Conservation (phyloP, 2,888 invertebrate species). For the Seira musarum region DNA sequence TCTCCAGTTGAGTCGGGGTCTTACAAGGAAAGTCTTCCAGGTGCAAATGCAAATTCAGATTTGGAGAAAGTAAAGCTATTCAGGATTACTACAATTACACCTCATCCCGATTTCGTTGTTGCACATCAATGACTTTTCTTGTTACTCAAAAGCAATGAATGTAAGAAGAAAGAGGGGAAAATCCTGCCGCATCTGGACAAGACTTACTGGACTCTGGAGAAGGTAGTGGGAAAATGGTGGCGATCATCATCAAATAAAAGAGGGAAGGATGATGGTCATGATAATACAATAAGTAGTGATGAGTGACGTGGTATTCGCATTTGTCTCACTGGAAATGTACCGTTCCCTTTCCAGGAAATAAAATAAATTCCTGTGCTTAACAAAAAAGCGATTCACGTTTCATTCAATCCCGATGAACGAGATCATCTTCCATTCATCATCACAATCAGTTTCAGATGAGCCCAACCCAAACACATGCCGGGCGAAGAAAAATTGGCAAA, state of each 20-base stretch:
- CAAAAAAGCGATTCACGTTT: not conserved
- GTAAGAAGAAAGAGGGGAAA: not conserved
- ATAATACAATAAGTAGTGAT: conserved; percentile 40
- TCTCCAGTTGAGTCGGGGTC: too few relatives aligned
- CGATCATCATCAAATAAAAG: conserved; percentile 38
- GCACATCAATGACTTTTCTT: not conserved
- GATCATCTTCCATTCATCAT: not conserved
- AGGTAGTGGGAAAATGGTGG: conserved; percentile 23
- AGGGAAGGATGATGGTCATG: conserved; percentile 29
- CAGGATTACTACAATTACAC: too few relatives aligned
- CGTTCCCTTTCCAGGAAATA: conserved; percentile 2
- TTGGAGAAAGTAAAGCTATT: too few relatives aligned
- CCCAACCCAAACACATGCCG: not conserved
- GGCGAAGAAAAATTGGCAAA: not conserved
- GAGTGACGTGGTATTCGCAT: conserved; percentile 16
- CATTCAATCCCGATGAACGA: not conserved
- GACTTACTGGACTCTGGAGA: conserved; percentile 25
- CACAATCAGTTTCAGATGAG: not conserved
- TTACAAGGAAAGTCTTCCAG: too few relatives aligned
- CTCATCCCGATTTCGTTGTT: conserved; percentile 8
- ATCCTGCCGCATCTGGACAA: too few relatives aligned
- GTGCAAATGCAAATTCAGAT: too few relatives aligned
- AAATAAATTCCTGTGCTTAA: not conserved
- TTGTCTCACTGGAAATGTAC: not conserved
- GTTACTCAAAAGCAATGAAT: conserved; percentile 13